These are phyloP conservation scores for Parauchenoglanis punctatus DNA, from an alignment of 2,797 vertebrate genomes.

Conservation along the genomic window DNA sequence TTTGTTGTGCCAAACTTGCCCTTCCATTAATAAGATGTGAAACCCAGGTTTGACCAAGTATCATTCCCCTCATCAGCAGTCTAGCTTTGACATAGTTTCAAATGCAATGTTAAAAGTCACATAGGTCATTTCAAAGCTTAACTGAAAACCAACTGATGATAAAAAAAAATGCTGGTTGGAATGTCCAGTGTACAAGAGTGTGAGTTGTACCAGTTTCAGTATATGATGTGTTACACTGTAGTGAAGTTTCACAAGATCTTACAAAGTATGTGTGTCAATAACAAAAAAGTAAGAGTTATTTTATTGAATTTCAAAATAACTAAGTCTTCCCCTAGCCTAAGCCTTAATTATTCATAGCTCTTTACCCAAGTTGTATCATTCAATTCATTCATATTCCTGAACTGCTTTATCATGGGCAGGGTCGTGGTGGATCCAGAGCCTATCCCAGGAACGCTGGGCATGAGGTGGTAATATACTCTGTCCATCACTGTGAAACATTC, in stretches of 20 bases:
- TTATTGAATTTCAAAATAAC: neutral
- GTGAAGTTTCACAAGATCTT: neutral
- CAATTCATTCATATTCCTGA: neutral
- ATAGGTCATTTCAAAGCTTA: neutral
- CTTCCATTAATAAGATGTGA: neutral
- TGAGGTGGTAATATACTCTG: neutral
- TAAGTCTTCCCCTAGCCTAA: neutral
- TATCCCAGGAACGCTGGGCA: neutral
- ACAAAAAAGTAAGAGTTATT: neutral
- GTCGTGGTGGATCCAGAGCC: neutral
- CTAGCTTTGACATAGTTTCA: neutral
- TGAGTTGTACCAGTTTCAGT: neutral
- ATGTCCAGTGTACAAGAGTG: neutral
- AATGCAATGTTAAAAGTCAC: too few species aligned
- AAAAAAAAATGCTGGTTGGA: neutral
- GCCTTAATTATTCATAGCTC: neutral
- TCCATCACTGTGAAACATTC: neutral
- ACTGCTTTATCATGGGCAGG: neutral
- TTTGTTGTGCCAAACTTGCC: neutral
- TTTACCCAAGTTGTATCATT: neutral
- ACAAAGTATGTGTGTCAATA: neutral
- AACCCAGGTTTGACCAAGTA: neutral
- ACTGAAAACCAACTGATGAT: neutral
- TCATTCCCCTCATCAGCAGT: neutral
- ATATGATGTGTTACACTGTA: neutral